These are phyloP conservation scores for Bettongia penicillata DNA, from an alignment of 2,113 vertebrate genomes.

Conservation along the genomic window DNA sequence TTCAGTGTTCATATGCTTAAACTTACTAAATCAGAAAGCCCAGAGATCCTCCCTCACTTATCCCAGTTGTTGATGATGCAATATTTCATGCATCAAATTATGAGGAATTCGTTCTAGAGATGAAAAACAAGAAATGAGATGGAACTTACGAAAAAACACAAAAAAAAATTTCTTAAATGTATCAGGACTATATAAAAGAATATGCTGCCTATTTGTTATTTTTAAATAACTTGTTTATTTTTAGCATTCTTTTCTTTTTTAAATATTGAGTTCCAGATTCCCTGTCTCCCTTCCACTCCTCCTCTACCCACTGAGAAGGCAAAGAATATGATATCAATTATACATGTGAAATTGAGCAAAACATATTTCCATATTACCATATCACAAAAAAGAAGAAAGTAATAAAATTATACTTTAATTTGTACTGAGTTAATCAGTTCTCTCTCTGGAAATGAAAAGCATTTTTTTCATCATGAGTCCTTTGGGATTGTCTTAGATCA, in stretches of 20 bases:
- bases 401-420: too few relatives aligned
- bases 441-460: background rate
- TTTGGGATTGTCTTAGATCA: background rate
- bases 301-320: background rate
- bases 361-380: background rate
- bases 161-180: background rate
- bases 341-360: background rate
- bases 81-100: background rate
- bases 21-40: background rate
- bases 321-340: background rate
- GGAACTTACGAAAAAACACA: background rate
- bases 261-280: background rate
- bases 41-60: background rate
- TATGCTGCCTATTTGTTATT: background rate
- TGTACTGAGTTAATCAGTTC: background rate
- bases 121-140: background rate
- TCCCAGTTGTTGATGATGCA: background rate
- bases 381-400: background rate
- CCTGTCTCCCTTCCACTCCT: background rate
- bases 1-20: background rate
- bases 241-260: background rate
- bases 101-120: background rate
- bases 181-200: background rate
- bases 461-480: background rate
- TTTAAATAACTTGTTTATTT: background rate